Percentiles rank a stretch among this genome's conserved stretches.
Evolutionary conservation across 2,797 vertebrate species (phyloP).

Genomic region (Sebastiscus albofasciatus): DNA sequence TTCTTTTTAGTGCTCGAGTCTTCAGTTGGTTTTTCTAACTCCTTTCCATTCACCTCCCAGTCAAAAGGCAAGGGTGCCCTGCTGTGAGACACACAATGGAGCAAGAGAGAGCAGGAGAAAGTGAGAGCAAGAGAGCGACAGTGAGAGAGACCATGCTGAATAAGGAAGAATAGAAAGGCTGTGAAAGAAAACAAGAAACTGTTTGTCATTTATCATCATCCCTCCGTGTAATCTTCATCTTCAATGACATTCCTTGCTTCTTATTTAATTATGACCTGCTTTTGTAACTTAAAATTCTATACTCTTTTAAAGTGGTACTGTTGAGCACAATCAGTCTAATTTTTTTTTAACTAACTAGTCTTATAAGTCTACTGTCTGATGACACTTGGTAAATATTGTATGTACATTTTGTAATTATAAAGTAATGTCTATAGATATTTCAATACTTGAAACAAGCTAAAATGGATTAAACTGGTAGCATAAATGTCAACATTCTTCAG

Average conservation of each 20-base stretch:
- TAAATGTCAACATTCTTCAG: neutral
- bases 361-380: neutral
- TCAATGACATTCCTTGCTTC: neutral
- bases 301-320: neutral
- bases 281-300: neutral
- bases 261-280: neutral
- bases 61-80: constrained; percentile 77
- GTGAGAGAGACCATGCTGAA: neutral
- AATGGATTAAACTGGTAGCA: neutral
- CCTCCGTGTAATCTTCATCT: neutral
- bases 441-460: neutral
- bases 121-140: neutral
- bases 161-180: neutral
- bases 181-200: neutral
- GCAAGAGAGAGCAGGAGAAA: constrained; percentile 30
- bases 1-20: constrained; percentile 67
- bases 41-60: constrained; percentile 80
- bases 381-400: neutral
- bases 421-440: neutral
- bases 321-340: neutral
- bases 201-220: neutral
- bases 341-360: neutral
- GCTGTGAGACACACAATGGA: constrained; percentile 64
- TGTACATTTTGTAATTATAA: neutral
- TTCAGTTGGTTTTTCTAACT: constrained; percentile 79